phyloP scores from a whole-genome alignment of 2,797 vertebrate genomes.

The Pseudocheirus occidentalis region DNA sequence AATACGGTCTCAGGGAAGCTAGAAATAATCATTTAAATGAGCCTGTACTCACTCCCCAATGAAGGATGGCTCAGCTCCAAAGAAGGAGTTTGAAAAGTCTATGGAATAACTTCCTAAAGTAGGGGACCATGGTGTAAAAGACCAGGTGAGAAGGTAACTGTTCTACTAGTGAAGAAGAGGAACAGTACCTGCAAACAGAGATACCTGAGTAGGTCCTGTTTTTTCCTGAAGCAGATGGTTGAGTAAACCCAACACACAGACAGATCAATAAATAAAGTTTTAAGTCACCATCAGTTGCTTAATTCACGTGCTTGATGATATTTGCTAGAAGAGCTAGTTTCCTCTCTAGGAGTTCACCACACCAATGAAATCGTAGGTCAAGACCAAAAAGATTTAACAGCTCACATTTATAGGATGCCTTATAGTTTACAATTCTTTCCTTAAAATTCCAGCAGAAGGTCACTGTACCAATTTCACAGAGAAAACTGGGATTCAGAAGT shows the following conservation, averaged over 20 bases:
- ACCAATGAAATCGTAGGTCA: background rate
- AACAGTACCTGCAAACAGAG: background rate
- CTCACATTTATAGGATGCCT: background rate
- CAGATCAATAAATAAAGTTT: background rate
- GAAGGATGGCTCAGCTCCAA: no score
- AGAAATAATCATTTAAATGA: background rate
- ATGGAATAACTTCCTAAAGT: no score
- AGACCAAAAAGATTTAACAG: background rate
- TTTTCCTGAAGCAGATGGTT: background rate
- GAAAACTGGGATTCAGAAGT: no score
- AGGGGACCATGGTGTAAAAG: no score
- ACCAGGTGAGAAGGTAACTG: background rate
- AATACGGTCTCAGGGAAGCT: no score
- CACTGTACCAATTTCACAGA: no score
- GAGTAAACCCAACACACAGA: background rate
- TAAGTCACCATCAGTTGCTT: background rate
- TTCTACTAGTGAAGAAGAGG: background rate
- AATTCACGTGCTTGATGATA: background rate
- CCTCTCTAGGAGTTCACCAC: background rate
- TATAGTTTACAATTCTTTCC: background rate
- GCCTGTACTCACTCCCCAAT: no score
- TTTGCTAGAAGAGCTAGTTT: background rate
- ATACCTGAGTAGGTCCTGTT: background rate
- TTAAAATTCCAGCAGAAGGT: no score
- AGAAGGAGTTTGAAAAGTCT: background rate